Conservation (phyloP, 2,113 vertebrate genomes). For the Erinaceus europaeus region DNA sequence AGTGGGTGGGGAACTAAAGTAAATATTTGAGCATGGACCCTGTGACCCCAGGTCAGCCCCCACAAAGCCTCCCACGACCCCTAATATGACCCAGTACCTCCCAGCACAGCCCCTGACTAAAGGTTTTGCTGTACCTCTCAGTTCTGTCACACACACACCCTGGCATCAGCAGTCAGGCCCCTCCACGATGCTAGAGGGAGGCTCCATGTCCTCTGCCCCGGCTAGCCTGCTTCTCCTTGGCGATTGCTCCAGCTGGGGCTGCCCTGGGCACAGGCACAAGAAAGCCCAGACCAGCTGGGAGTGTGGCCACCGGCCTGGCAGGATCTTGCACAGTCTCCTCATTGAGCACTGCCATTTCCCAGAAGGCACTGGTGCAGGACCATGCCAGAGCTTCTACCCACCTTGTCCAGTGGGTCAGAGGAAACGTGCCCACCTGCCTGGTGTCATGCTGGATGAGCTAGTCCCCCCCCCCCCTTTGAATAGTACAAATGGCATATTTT, state of each 20-base stretch:
- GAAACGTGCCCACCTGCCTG: too few relatives aligned
- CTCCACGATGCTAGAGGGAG: neutral
- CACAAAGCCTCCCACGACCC: rapidly evolving
- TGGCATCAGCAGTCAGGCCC: neutral
- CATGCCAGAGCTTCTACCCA: too few relatives aligned
- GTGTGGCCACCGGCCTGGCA: neutral
- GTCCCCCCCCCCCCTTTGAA: too few relatives aligned
- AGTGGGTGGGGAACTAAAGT: neutral
- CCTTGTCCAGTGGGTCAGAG: too few relatives aligned
- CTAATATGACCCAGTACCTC: neutral
- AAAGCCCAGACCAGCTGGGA: neutral
- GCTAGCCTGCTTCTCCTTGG: neutral
- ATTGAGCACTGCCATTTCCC: neutral
- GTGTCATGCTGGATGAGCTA: too few relatives aligned
- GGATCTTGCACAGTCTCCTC: neutral
- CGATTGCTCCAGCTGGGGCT: neutral
- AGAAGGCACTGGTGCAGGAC: neutral
- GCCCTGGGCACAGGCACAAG: neutral
- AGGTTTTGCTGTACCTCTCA: neutral
- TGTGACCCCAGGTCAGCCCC: neutral
- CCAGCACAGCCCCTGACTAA: neutral
- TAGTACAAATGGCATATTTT: too few relatives aligned
- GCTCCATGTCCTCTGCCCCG: neutral
- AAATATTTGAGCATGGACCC: neutral
- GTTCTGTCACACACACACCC: neutral